Base-by-base conservation (phyloP, 2,797 vertebrate genomes). In the Pipistrellus nathusii region DNA sequence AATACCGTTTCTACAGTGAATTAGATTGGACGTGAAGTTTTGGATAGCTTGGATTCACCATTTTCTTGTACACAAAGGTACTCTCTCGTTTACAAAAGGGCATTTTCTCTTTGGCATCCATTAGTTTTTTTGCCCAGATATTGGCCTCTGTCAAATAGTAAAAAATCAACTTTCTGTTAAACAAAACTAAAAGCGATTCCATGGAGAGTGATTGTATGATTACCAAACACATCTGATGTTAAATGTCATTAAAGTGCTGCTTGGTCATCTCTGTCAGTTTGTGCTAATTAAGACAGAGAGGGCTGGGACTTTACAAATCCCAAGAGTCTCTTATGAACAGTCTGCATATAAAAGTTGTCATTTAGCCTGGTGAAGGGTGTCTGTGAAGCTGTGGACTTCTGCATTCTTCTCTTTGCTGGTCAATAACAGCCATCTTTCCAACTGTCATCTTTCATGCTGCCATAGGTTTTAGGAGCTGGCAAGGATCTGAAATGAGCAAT, bases 381-480 rank as follows among this genome's bases (percentile, higher is more conserved):
- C 97, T 97, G 86, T 95, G 85, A 96, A 97, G 96, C 96, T 78
- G 96, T 93, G 97, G 95, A 96, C 90, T 77, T 96, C 84, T 96
- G 97, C 92, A 71, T 92, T 92, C 95, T 80, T 93, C 53, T 88
- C 90, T 96, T 44, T 97, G 97, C 96, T 96, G 97, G 89, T 99
- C 98, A 99, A 96, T 99, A 99, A 98, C 99, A 99, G 97, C 99
- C 99, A 95, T 99, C 99, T 97, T 99, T 99, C 99, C 99, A 99
- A 98, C 99, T 99, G 80, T 99, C 99, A 0, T 99, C 99, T 98
- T 99, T 99, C 81, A 99, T 93, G 41, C 97, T 98, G 73, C 99
- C 94, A 57, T 99, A 99, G 25, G 98, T 97, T 98, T 99, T 99
- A 91, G 99, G 99, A 98, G 99, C 97, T 92, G 99, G 99, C 95